phyloP scores from a whole-genome alignment of 2,888 invertebrate genomes.

The Pterobdella sp. region DNA sequence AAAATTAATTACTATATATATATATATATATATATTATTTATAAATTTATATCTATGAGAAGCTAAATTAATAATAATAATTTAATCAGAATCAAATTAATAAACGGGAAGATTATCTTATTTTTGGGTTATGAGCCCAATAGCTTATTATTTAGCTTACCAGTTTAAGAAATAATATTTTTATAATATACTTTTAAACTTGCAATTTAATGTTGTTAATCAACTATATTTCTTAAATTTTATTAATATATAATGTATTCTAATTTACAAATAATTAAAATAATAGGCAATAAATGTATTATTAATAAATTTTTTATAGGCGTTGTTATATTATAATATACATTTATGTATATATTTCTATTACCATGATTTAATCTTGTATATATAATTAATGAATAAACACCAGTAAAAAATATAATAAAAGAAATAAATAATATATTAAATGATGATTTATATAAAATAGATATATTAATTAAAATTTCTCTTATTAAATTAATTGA shows the following conservation, averaged over 20 bases:
- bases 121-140: conserved; percentile 39
- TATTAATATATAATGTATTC: conserved; percentile 29
- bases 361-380: conserved; percentile 60
- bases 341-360: not conserved
- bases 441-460: conserved; percentile 55
- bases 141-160: conserved; percentile 38
- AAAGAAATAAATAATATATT: conserved; percentile 57
- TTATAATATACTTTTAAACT: conserved; percentile 36
- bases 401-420: conserved; percentile 61
- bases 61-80: conserved; percentile 21
- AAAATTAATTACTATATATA: conserved; percentile 17
- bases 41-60: conserved; percentile 10
- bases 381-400: conserved; percentile 62
- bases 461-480: conserved; percentile 60
- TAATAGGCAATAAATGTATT: conserved; percentile 32
- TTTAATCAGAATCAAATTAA: conserved; percentile 36
- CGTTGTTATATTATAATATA: not conserved
- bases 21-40: not conserved
- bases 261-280: conserved; percentile 30
- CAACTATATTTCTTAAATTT: conserved; percentile 33
- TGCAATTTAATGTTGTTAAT: conserved; percentile 39
- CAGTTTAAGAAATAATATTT: conserved; percentile 33
- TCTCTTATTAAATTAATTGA: conserved; percentile 64
- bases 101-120: conserved; percentile 31
- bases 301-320: conserved; percentile 17